Evolutionary conservation across 2,797 vertebrate species (phyloP).

Genomic region (Malurus splendens): DNA sequence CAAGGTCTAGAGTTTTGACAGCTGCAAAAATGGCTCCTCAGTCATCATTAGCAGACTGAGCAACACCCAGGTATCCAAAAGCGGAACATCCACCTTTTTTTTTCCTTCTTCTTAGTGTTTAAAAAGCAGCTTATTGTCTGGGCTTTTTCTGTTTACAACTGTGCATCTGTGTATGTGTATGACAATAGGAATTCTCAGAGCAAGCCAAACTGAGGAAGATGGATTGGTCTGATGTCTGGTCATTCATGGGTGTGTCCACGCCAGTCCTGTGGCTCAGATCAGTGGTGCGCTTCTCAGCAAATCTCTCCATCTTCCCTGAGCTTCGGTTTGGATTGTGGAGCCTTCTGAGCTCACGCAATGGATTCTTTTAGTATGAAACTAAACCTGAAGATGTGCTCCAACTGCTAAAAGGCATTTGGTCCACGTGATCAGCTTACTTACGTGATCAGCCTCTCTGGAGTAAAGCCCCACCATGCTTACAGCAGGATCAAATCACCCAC

Average conservation of each 20-base stretch:
- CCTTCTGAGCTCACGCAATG: not conserved
- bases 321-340: not conserved
- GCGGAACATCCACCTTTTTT: not conserved
- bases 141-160: conserved; percentile 1
- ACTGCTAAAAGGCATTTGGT: not conserved
- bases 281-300: not conserved
- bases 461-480: not conserved
- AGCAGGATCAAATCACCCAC: not conserved
- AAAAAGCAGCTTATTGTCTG: not conserved
- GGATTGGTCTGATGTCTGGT: conserved; percentile 36
- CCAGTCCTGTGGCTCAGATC: not conserved
- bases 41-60: not conserved
- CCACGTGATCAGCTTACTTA: not conserved
- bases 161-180: conserved; percentile 25
- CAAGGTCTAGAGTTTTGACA: not conserved
- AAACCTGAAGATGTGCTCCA: not conserved
- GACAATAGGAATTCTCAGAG: conserved; percentile 44
- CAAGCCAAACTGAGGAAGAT: conserved; percentile 44
- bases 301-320: not conserved
- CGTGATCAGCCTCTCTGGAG: not conserved
- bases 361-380: not conserved
- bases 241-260: not conserved
- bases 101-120: not conserved
- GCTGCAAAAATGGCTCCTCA: not conserved
- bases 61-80: not conserved